phyloP scores from a whole-genome alignment of 2,888 invertebrate species.

The Agonopterix heracliana region DNA sequence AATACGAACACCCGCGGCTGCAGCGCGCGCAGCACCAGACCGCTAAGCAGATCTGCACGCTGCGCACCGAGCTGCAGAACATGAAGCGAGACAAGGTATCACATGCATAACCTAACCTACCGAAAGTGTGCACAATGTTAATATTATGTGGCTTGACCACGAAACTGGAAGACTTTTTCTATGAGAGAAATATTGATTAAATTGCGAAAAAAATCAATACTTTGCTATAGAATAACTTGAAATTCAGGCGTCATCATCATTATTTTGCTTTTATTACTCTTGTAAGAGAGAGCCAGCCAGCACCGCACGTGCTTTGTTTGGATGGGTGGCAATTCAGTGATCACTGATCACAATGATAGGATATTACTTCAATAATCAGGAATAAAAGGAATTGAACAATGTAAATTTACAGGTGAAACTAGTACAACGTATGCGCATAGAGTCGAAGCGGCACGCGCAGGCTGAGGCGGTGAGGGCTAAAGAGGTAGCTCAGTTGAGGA shows the following conservation, averaged over 20 bases:
- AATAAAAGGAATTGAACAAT: neutral
- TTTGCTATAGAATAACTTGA: too few relatives aligned
- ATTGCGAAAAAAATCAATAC: too few relatives aligned
- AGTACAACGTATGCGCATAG: conserved; percentile 95
- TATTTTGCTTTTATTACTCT: too few relatives aligned
- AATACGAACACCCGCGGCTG: conserved; percentile 90
- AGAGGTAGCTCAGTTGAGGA: conserved; percentile 90
- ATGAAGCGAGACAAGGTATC: conserved; percentile 95
- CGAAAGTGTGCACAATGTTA: too few relatives aligned
- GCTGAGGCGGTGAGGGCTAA: conserved; percentile 85
- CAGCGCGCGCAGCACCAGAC: conserved; percentile 91
- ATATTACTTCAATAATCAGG: neutral
- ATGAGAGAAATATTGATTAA: too few relatives aligned
- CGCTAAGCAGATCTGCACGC: conserved; percentile 89
- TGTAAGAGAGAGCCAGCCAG: too few relatives aligned
- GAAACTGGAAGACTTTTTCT: too few relatives aligned
- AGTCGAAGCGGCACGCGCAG: conserved; percentile 89
- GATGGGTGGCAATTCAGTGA: too few relatives aligned
- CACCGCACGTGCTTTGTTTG: too few relatives aligned
- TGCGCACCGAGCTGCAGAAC: conserved; percentile 86
- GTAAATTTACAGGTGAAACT: conserved; percentile 78
- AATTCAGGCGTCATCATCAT: too few relatives aligned
- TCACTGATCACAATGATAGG: neutral
- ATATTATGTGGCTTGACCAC: too few relatives aligned
- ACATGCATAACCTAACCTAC: too few relatives aligned